Conservation (phyloP, 2,888 invertebrate genomes). For the Orchesella flavescens region DNA sequence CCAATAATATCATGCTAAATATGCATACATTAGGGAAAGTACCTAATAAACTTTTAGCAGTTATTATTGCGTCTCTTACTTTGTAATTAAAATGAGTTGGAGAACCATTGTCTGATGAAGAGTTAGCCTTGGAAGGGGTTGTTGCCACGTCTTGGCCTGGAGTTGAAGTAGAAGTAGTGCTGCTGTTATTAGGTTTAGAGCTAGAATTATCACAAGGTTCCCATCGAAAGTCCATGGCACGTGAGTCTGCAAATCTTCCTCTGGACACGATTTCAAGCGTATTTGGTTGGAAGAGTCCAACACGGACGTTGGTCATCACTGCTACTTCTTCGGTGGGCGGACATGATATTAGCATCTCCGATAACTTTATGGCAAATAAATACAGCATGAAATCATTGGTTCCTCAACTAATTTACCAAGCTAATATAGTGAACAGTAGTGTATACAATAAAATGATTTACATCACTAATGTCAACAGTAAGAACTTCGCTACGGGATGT, state of each 20-base stretch:
- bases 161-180: constrained; percentile 4
- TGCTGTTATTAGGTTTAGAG: constrained; percentile 29
- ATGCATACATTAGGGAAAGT: not conserved
- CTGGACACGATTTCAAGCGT: constrained; percentile 64
- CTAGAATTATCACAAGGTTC: constrained; percentile 53
- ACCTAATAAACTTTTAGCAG: constrained; percentile 8
- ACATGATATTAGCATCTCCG: constrained; percentile 60
- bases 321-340: constrained; percentile 66
- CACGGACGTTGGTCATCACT: constrained; percentile 60
- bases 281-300: constrained; percentile 64
- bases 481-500: constrained; percentile 63
- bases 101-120: not conserved
- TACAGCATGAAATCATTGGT: not conserved
- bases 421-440: not conserved
- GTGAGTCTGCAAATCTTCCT: constrained; percentile 51
- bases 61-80: constrained; percentile 7
- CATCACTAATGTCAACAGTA: constrained; percentile 59
- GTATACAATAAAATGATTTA: constrained; percentile 6
- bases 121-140: not conserved
- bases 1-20: not conserved
- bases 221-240: constrained; percentile 65
- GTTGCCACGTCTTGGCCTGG: not conserved
- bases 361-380: constrained; percentile 28
- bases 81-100: constrained; percentile 47
- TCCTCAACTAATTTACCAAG: not conserved